These are phyloP conservation scores for Cuculus canorus DNA, from an alignment of 2,797 vertebrate species.

Conservation along the genomic window DNA sequence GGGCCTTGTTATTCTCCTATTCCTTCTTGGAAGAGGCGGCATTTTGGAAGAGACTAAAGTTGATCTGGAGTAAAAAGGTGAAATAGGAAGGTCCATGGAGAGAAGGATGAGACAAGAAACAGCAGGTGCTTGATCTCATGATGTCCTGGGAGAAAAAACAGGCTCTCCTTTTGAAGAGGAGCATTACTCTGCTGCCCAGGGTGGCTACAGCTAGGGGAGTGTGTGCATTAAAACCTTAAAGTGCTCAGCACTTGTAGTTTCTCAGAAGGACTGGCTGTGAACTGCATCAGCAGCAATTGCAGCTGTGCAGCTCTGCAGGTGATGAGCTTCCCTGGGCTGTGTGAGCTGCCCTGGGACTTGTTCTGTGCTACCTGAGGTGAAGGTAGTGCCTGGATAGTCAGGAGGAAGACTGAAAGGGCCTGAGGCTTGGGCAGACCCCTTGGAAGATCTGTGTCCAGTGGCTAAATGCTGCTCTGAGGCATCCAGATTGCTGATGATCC, in stretches of 20 bases:
- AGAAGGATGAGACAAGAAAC: neutral
- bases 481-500: neutral
- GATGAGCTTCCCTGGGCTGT: neutral
- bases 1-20: neutral
- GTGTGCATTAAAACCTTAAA: neutral
- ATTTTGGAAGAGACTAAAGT: neutral
- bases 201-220: neutral
- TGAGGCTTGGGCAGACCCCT: neutral
- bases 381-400: neutral
- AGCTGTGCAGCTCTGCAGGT: neutral
- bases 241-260: neutral
- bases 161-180: neutral
- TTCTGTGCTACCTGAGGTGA: rapidly evolving
- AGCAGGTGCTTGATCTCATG: neutral
- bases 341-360: neutral
- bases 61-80: neutral
- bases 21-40: rapidly evolving
- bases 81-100: neutral
- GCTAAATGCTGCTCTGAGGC: neutral
- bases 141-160: neutral
- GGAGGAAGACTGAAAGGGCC: neutral
- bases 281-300: neutral
- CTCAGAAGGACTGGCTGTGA: rapidly evolving
- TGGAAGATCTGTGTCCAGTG: neutral
- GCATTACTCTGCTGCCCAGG: neutral